Conservation (phyloP, 2,113 vertebrate species). For the Brachypteracias leptosomus region DNA sequence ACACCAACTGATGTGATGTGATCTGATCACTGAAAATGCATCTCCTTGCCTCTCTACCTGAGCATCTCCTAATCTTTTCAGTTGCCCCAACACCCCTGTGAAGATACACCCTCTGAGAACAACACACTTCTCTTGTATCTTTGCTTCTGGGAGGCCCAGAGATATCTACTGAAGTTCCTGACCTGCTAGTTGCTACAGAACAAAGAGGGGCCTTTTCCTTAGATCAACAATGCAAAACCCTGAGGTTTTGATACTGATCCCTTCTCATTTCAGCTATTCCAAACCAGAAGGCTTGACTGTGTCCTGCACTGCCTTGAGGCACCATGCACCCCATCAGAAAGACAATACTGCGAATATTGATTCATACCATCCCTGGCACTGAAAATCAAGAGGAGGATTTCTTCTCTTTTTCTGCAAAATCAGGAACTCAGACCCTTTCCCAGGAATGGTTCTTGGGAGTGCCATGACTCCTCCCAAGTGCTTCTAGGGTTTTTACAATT, state of each 20-base stretch:
- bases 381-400: background rate
- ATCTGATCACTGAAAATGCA: background rate
- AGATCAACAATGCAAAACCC: background rate
- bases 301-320: background rate
- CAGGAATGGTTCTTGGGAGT: fast-evolving
- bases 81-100: background rate
- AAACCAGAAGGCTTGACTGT: background rate
- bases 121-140: background rate
- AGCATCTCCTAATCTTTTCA: background rate
- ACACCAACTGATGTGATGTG: background rate
- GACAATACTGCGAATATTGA: background rate
- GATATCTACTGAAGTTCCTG: background rate
- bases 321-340: fast-evolving
- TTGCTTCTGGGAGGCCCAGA: background rate
- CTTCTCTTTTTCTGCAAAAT: background rate
- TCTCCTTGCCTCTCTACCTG: background rate
- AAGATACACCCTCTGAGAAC: background rate
- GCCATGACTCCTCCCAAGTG: background rate
- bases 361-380: background rate
- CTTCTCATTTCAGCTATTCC: background rate
- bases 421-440: background rate
- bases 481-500: background rate
- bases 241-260: background rate
- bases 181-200: background rate
- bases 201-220: background rate